Evolutionary conservation across 2,113 vertebrate genomes (phyloP).

Genomic region (Sakesphorus luctuosus): DNA sequence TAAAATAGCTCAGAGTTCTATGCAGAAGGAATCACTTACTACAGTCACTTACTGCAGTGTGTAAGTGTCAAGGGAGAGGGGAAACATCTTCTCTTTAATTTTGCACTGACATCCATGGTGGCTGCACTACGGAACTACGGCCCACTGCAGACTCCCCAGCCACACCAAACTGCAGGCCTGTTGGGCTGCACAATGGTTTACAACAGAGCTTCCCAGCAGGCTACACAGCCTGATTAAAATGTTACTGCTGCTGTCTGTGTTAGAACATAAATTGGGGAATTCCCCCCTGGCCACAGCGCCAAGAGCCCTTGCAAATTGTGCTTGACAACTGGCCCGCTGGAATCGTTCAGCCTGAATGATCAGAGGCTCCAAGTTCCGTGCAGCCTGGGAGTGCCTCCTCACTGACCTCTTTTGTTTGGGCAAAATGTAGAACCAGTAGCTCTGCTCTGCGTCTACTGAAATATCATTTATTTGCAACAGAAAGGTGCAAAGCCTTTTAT

Average conservation of each 20-base stretch:
- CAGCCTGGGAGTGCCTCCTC: not conserved
- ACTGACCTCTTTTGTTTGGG: not conserved
- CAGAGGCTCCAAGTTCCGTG: not conserved
- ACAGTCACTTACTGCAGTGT: not conserved
- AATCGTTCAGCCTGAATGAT: not conserved
- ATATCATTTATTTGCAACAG: not conserved
- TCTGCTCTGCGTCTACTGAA: not conserved
- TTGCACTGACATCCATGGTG: not conserved
- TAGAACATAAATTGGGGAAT: slow-evolving; percentile 2
- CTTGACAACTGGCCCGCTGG: not conserved
- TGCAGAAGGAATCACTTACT: not conserved
- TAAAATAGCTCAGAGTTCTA: not conserved
- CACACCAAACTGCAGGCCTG: not conserved
- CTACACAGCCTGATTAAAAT: not conserved
- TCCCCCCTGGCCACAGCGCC: not conserved
- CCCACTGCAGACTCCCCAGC: not conserved
- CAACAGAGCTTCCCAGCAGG: slow-evolving; percentile 21
- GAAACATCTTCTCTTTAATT: slow-evolving; percentile 10
- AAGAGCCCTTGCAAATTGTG: slow-evolving; percentile 10
- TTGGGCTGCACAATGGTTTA: not conserved
- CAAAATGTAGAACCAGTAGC: not conserved
- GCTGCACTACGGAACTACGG: not conserved
- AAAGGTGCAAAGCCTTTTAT: not conserved
- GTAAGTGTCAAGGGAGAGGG: not conserved
- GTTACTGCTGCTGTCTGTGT: slow-evolving; percentile 32